phyloP scores from a whole-genome alignment of 2,888 invertebrate species.

The Crossocerus cetratus region DNA sequence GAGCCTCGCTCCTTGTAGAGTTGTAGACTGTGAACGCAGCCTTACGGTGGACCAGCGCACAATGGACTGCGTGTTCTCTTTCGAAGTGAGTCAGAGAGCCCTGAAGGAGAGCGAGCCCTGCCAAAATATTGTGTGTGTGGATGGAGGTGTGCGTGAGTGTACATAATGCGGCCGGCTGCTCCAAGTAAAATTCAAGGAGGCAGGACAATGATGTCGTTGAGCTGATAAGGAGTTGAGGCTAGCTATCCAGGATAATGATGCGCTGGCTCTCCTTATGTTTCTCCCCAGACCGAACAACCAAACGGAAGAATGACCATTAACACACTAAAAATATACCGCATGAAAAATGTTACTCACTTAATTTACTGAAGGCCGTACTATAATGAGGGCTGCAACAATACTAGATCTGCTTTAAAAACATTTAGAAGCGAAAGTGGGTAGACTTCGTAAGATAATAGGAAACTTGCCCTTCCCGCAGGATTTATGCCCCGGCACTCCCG shows the following conservation, averaged over 20 bases:
- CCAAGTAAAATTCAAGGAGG: constrained; percentile 20
- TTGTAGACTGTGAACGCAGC: constrained; percentile 54
- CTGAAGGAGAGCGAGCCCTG: constrained; percentile 39
- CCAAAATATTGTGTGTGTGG: constrained; percentile 61
- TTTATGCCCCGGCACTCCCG: constrained; percentile 38
- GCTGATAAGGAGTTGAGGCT: constrained; percentile 4
- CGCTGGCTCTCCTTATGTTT: too few relatives aligned
- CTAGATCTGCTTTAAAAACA: too few relatives aligned
- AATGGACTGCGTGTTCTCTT: constrained; percentile 56
- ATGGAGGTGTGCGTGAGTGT: background rate
- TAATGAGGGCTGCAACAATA: too few relatives aligned
- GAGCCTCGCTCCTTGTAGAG: background rate
- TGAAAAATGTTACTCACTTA: too few relatives aligned
- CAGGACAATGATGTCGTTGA: constrained; percentile 59
- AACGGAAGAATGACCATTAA: too few relatives aligned
- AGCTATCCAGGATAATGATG: too few relatives aligned
- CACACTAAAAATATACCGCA: too few relatives aligned
- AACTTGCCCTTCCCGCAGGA: constrained; percentile 21
- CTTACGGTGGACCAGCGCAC: constrained; percentile 53
- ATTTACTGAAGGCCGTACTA: too few relatives aligned
- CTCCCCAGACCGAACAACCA: too few relatives aligned
- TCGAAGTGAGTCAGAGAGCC: constrained; percentile 51
- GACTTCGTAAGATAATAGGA: background rate
- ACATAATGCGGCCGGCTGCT: background rate
- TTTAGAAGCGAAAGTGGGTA: too few relatives aligned